A percentile compares a stretch with the other conserved stretches of the same genome.
These are phyloP conservation scores for Kryptopterus vitreolus DNA, from an alignment of 2,797 vertebrate species.

Conservation along the genomic window DNA sequence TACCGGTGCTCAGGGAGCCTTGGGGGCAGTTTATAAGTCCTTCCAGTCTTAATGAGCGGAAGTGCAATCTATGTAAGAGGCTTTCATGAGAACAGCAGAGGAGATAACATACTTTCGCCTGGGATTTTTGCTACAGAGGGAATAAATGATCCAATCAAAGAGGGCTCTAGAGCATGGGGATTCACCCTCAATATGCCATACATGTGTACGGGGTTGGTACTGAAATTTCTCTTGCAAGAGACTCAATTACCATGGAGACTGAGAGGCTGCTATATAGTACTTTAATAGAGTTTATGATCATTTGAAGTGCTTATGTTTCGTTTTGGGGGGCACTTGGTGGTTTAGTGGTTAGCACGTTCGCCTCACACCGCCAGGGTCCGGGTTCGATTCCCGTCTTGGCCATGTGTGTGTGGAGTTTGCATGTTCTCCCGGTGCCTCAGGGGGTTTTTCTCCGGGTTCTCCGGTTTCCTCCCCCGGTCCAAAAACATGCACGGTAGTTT, in stretches of 20 bases:
- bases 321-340: too few species aligned
- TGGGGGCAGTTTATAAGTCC: constrained; percentile 35
- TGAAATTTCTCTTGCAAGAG: neutral
- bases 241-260: neutral
- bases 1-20: constrained; percentile 46
- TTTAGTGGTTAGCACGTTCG: too few species aligned
- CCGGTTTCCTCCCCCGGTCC: too few species aligned
- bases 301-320: neutral
- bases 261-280: neutral
- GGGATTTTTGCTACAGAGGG: constrained; percentile 24
- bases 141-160: constrained; percentile 33
- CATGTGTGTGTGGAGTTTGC: too few species aligned
- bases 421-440: too few species aligned
- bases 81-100: constrained; percentile 38
- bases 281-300: neutral
- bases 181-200: neutral
- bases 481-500: too few species aligned
- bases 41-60: constrained; percentile 47
- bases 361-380: too few species aligned
- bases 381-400: too few species aligned
- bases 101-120: constrained; percentile 50
- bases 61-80: constrained; percentile 61
- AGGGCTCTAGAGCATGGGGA: neutral
- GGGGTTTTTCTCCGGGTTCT: too few species aligned
- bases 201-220: too few species aligned